These are phyloP conservation scores for Eciton burchellii DNA, from an alignment of 1,140 invertebrate species.

Conservation along the genomic window DNA sequence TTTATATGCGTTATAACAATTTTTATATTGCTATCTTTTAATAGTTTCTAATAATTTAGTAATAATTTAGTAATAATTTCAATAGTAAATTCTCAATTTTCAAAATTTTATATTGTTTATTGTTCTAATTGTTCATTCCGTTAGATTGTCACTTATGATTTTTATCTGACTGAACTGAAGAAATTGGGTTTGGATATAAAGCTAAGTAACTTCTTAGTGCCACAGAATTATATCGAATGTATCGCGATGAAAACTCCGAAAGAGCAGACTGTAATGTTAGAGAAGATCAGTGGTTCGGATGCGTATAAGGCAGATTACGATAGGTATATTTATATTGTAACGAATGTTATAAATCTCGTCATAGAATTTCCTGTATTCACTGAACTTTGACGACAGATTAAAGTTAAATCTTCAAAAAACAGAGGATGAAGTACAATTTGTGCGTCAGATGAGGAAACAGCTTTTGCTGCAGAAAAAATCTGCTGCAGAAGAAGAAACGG, in stretches of 20 bases:
- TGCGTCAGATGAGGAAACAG: slow-evolving; percentile 93
- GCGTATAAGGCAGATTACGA: slow-evolving; percentile 97
- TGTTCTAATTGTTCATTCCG: slow-evolving; percentile 63
- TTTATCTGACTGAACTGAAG: slow-evolving; percentile 93
- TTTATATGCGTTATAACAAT: no score
- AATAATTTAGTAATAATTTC: no score
- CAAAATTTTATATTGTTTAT: slow-evolving; percentile 56
- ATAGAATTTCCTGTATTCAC: slow-evolving; percentile 24
- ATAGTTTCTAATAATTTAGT: no score
- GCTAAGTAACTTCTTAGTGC: slow-evolving; percentile 98
- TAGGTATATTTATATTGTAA: slow-evolving; percentile 50
- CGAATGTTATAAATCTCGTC: not conserved
- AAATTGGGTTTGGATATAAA: slow-evolving; percentile 97
- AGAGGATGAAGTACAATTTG: slow-evolving; percentile 95
- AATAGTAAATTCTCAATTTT: not conserved
- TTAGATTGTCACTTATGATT: slow-evolving; percentile 91
- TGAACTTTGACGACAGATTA: slow-evolving; percentile 30
- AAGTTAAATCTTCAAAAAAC: slow-evolving; percentile 85
- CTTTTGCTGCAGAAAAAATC: slow-evolving; percentile 97
- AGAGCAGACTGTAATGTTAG: slow-evolving; percentile 97
- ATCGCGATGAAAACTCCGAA: slow-evolving; percentile 99
- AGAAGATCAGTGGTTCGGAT: slow-evolving; percentile 96
- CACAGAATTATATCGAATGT: slow-evolving; percentile 98
- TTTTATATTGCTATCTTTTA: no score
- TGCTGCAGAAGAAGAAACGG: slow-evolving; percentile 97